Conservation (phyloP, 2,888 invertebrate genomes). For the Andricus quercusramuli region DNA sequence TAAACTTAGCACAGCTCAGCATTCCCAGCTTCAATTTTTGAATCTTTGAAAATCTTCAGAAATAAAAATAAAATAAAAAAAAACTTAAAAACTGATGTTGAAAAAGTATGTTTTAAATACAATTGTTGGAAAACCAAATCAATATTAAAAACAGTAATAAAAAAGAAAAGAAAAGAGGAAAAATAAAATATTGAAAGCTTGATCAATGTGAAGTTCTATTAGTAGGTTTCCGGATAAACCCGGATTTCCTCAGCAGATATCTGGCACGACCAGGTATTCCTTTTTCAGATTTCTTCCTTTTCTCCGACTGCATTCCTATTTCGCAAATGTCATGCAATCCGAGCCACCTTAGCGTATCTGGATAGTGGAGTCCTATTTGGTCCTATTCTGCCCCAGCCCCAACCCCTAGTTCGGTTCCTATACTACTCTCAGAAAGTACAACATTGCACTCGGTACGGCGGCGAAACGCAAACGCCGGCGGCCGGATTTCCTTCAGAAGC, state of each 20-base stretch:
- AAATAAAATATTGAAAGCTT: background rate
- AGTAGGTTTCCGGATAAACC: constrained; percentile 30
- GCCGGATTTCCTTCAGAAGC: constrained; percentile 56
- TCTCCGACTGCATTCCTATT: constrained; percentile 22
- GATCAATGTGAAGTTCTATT: constrained; percentile 37
- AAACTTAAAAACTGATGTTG: too few species aligned
- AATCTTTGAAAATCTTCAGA: too few species aligned
- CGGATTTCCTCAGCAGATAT: constrained; percentile 31
- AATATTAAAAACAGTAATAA: too few species aligned
- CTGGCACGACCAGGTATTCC: constrained; percentile 36
- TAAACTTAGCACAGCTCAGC: too few species aligned
- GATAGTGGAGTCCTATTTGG: background rate
- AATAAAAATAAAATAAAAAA: too few species aligned
- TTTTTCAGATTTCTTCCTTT: constrained; percentile 32
- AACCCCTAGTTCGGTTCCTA: constrained; percentile 35
- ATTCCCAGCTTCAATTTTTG: too few species aligned
- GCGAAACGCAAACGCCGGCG: constrained; percentile 36
- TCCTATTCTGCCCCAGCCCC: constrained; percentile 16
- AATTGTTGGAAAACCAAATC: too few species aligned
- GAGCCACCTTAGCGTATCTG: constrained; percentile 28
- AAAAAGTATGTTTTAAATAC: too few species aligned
- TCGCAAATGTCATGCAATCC: constrained; percentile 35
- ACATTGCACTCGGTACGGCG: constrained; percentile 18
- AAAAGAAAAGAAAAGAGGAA: too few species aligned
- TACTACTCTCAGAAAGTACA: constrained; percentile 33